These are phyloP conservation scores for Meloidogyne exigua DNA, from an alignment of 1,140 invertebrate species.

Conservation along the genomic window DNA sequence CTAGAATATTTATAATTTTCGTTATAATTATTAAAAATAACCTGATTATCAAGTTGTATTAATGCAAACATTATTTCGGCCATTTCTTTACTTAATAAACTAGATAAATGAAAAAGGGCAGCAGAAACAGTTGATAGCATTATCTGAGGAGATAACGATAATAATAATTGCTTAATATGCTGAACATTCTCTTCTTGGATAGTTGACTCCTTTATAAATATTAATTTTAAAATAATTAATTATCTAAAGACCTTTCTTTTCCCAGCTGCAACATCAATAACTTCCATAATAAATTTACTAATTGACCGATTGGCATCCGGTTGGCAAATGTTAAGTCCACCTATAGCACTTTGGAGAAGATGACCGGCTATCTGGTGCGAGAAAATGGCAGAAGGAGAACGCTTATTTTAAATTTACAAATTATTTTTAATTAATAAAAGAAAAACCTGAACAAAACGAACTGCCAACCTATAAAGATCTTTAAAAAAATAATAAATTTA, in stretches of 20 bases:
- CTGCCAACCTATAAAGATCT: constrained; percentile 86
- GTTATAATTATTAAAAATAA: constrained; percentile 2
- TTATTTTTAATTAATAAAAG: neutral
- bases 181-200: neutral
- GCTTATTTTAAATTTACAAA: constrained; percentile 69
- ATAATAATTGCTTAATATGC: constrained; percentile 23
- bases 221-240: neutral
- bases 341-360: constrained; percentile 79
- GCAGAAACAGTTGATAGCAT: constrained; percentile 25
- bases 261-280: constrained; percentile 31
- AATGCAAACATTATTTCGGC: constrained; percentile 37
- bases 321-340: constrained; percentile 82
- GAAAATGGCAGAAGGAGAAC: constrained; percentile 78
- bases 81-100: constrained; percentile 41
- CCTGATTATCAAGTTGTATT: constrained; percentile 21
- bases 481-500: neutral
- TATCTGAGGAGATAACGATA: constrained; percentile 31
- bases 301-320: constrained; percentile 77
- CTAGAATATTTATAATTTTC: constrained; percentile 17
- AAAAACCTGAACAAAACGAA: constrained; percentile 67
- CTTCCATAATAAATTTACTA: constrained; percentile 45
- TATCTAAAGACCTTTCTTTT: neutral
- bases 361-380: constrained; percentile 73
- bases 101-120: constrained; percentile 37
- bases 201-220: neutral